These are phyloP conservation scores for Agrochola circellaris DNA, from an alignment of 2,888 invertebrate species.

Conservation along the genomic window DNA sequence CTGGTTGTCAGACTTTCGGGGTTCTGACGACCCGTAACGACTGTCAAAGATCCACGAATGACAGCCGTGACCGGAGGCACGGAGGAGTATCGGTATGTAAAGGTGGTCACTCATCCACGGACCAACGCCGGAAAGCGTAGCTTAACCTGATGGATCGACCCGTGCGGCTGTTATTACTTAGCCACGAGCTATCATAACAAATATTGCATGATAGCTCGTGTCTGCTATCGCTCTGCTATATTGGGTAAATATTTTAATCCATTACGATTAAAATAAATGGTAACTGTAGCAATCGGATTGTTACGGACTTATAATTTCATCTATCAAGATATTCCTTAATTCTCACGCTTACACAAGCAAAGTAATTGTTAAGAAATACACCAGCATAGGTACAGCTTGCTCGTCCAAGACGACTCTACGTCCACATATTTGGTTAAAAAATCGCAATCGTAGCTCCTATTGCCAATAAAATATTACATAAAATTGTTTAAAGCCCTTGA, in stretches of 20 bases:
- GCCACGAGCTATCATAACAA: background rate
- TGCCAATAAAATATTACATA: conserved; percentile 59
- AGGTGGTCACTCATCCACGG: too few species aligned
- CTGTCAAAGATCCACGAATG: too few species aligned
- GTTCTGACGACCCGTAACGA: too few species aligned
- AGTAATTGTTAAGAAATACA: conserved; percentile 46
- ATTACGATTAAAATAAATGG: conserved; percentile 52
- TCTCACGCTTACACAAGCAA: conserved; percentile 54
- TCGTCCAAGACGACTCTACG: conserved; percentile 26
- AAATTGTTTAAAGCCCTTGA: conserved; percentile 45
- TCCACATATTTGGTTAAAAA: conserved; percentile 43
- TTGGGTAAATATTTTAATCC: conserved; percentile 34
- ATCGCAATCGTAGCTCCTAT: conserved; percentile 35
- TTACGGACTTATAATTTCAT: conserved; percentile 59
- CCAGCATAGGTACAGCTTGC: conserved; percentile 23
- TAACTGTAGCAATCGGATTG: conserved; percentile 50
- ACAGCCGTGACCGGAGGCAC: too few species aligned
- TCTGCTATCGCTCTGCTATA: too few species aligned
- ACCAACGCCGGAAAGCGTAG: too few species aligned
- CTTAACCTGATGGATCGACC: too few species aligned
- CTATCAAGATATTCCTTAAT: conserved; percentile 55
- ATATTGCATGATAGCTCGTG: too few species aligned
- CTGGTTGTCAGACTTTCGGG: too few species aligned
- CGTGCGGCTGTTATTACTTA: too few species aligned
- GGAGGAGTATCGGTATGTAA: too few species aligned